Evolutionary conservation across 2,113 vertebrate species (phyloP), one percentile per base, ranked within the genome.

Genomic region (Pygoscelis antarcticus): DNA sequence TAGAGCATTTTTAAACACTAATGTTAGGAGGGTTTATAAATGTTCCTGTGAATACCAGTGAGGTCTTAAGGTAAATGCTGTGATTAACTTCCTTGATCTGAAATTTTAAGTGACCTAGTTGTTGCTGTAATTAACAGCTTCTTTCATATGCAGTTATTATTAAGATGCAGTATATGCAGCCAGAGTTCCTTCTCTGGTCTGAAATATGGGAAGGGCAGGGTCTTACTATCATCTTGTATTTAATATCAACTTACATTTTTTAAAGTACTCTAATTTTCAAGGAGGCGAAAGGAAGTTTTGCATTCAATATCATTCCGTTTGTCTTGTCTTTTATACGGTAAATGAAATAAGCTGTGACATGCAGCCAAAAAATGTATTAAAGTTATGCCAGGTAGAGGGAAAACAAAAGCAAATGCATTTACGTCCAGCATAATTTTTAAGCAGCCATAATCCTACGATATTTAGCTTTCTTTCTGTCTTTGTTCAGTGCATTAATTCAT

Each of bases 81-180:
- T 90, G 77, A 94, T 96, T 95, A 96, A 77, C 83, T 91, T 72
- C 78, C 83, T 82, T 91, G 77, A 89, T 62, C 83, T 95, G 75
- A 91, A 94, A 93, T 91, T 92, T 91, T n/a, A 79, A 92, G 81
- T 93, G 89, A 96, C 91, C 72, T 49, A 95, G 89, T 96, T 96
- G 87, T 96, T 94, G 44, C 78, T 97, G 49, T 89, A 89, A 93
- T 96, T 93, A 96, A 89, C 89, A 79, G 54, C 84, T 80, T 54
- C 77, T 82, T 97, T 96, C 84, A 79, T 66, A 20, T 89, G 47
- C 32, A 32, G 46, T 96, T 92, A 85, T 64, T 96, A 82, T 70
- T 57, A 78, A 74, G 57, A 69, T 79, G 46, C 62, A 83, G 96
- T 94, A n/a, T 62, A 14, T 65, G 66, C 57, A 80, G 58, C 26